Conservation (phyloP, 1,140 invertebrate genomes). For the Alviniconcha marisindica region DNA sequence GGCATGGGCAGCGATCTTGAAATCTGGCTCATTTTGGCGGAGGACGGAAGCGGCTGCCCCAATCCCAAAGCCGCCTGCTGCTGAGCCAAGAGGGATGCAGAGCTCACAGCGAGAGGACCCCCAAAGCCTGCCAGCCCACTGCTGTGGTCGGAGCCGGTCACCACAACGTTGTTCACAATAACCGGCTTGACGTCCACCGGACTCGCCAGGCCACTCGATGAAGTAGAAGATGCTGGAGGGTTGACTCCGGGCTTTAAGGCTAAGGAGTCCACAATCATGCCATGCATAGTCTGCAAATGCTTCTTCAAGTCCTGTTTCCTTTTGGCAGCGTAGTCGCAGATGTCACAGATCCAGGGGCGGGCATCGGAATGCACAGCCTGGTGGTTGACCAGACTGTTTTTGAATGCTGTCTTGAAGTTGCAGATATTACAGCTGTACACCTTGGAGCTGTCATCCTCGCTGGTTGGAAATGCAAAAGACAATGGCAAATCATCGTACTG, state of each 20-base stretch:
- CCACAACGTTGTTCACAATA: not conserved
- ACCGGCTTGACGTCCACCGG: slow-evolving; percentile 21
- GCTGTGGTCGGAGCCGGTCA: not conserved
- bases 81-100: not conserved
- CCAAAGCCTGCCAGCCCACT: not conserved
- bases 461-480: not conserved
- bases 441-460: slow-evolving; percentile 27
- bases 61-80: not conserved
- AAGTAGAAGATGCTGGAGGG: not conserved
- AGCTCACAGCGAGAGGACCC: not conserved
- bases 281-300: slow-evolving; percentile 53
- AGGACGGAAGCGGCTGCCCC: not conserved
- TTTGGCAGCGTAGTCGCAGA: slow-evolving; percentile 60
- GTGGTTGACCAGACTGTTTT: slow-evolving; percentile 56
- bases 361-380: slow-evolving; percentile 57
- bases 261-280: slow-evolving; percentile 47
- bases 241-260: slow-evolving; percentile 32
- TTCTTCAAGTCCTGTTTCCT: slow-evolving; percentile 58
- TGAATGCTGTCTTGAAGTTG: slow-evolving; percentile 49
- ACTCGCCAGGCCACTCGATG: not conserved
- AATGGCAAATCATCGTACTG: slow-evolving; percentile 26
- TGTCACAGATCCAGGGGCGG: slow-evolving; percentile 51
- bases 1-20: not conserved
- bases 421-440: slow-evolving; percentile 53
- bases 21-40: not conserved